A percentile compares a stretch with the other conserved stretches of the same genome.
Conservation (phyloP, 2,888 invertebrate species). For the Diarsia brunnea region DNA sequence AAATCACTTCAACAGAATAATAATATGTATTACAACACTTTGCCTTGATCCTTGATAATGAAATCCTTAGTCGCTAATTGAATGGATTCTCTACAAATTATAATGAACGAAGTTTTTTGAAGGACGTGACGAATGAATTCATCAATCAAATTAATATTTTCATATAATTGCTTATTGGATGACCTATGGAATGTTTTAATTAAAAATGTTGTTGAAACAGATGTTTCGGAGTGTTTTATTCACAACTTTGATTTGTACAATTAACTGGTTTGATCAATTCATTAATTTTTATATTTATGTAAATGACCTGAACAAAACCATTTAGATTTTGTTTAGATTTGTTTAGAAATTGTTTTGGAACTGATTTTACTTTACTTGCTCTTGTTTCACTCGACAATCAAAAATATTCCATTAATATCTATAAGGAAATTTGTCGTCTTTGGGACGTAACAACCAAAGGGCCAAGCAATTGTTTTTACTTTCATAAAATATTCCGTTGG, state of each 20-base stretch:
- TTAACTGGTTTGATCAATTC: background rate
- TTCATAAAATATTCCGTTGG: background rate
- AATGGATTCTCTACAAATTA: conserved; percentile 30
- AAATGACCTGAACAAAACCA: background rate
- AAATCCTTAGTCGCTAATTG: conserved; percentile 22
- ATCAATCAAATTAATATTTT: conserved; percentile 37
- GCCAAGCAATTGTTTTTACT: background rate
- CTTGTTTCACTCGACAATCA: background rate
- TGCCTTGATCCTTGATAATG: background rate
- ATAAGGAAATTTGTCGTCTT: background rate
- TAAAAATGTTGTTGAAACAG: conserved; percentile 41
- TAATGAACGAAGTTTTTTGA: conserved; percentile 27
- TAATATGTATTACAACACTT: conserved; percentile 5
- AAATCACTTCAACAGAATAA: conserved; percentile 14
- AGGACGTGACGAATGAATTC: conserved; percentile 18
- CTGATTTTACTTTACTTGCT: background rate
- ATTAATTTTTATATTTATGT: background rate
- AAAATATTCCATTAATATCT: background rate
- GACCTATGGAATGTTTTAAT: conserved; percentile 46
- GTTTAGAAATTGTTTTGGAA: background rate
- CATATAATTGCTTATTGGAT: conserved; percentile 42
- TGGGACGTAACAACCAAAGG: background rate
- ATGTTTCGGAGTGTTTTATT: conserved; percentile 24
- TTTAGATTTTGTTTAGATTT: background rate
- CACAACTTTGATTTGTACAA: conserved; percentile 9